Evolutionary conservation across 2,888 invertebrate genomes (phyloP), one percentile per base, ranked within the genome.

Genomic region (Drosophila kuntzei): DNA sequence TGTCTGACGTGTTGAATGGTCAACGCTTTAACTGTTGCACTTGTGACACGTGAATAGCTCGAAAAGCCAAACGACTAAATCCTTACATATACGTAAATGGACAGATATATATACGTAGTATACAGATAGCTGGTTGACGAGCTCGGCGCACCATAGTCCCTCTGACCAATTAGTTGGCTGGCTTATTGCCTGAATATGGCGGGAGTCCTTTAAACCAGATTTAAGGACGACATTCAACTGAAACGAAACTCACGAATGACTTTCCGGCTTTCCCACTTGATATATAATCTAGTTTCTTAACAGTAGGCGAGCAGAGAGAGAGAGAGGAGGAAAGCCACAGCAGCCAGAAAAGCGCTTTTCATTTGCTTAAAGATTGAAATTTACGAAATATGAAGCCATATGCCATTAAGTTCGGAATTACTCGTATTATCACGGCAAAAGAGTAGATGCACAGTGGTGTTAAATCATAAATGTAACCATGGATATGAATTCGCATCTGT

Each of bases 1-100:
- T 60, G 53, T n/a, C 47, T 69, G 77, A 81, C 79, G 72, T 82
- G 86, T 80, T 82, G 80, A 78, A 83, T 80, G 76, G 65, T 51
- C 84, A 68, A 64, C 66, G 66, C 59, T 80, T 67, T 67, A 73
- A 66, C 69, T 64, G 70, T 60, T 80, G 67, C 80, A 80, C 65
- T 73, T 71, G 43, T 69, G 64, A 73, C 76, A 54, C 27, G 69
- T 74, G 25, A 49, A 47, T n/a, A 59, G 43, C 59, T 36, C 43
- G 18, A 54, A 77, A 77, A 65, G 63, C 50, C 71, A 53, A 53
- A 20, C 58, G 6, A 49, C 58, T 72, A 63, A 72, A 27, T 60
- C 60, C 54, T 29, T 47, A 43, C 50, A 72, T 43, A 22, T 7
- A 41, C 16, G 27, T 36, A 25, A 4, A 46, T 2, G 44, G 25